Evolutionary conservation across 2,797 vertebrate species (phyloP).

Genomic region (Emys orbicularis): DNA sequence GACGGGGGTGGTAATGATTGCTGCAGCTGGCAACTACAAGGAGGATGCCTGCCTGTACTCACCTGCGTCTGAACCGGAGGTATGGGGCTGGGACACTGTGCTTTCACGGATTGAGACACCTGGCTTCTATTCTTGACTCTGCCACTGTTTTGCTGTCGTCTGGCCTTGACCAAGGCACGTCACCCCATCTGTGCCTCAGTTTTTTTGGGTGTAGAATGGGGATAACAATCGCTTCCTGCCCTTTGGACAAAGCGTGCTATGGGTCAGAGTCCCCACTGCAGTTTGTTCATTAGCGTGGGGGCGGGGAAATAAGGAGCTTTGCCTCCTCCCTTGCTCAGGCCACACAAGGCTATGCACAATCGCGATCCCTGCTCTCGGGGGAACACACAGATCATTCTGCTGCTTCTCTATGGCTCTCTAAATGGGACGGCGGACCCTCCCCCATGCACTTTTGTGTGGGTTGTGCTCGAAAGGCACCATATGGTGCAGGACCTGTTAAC

Average conservation of each 20-base stretch:
- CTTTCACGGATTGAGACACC: background rate
- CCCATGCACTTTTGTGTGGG: background rate
- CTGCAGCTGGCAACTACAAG: slow-evolving; percentile 90
- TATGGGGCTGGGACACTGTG: slow-evolving; percentile 1
- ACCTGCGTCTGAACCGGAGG: slow-evolving; percentile 90
- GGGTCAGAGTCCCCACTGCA: background rate
- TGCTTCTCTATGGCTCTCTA: background rate
- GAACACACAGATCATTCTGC: too few species aligned
- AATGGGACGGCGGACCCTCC: background rate
- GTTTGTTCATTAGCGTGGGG: background rate
- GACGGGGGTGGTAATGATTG: slow-evolving; percentile 80
- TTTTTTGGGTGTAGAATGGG: background rate
- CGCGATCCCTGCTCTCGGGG: background rate
- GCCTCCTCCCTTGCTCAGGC: background rate
- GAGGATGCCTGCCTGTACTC: slow-evolving; percentile 93
- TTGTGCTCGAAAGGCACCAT: background rate
- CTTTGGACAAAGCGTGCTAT: too few species aligned
- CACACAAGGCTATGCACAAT: background rate
- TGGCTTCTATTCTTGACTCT: background rate
- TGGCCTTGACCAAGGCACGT: background rate
- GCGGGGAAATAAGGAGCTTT: background rate
- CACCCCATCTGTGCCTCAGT: background rate
- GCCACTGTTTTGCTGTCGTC: background rate
- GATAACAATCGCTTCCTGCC: background rate
- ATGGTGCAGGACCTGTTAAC: background rate